phyloP scores from a whole-genome alignment of 2,797 vertebrate species.

The Mallotus villosus region DNA sequence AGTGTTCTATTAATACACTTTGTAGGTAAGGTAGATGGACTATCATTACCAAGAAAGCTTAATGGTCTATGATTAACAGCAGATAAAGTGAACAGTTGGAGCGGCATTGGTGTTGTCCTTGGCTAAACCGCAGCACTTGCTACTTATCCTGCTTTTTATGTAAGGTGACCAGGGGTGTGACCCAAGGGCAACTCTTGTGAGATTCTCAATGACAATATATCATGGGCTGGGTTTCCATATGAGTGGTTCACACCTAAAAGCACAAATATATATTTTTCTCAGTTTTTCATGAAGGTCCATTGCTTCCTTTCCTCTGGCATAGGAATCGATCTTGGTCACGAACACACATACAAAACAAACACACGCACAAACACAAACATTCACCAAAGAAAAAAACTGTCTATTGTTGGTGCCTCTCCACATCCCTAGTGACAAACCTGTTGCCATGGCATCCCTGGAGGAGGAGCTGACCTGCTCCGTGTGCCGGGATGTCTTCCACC shows the following conservation, averaged over 20 bases:
- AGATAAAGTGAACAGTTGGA: constrained; percentile 51
- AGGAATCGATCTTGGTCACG: neutral
- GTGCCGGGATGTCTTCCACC: constrained; percentile 67
- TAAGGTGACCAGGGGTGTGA: neutral
- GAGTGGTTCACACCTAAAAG: no score
- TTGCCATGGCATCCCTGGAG: constrained; percentile 59
- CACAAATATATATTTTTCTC: neutral
- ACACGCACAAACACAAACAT: constrained; percentile 1
- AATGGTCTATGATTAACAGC: constrained; percentile 37
- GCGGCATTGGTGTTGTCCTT: constrained; percentile 31
- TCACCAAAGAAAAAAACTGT: neutral
- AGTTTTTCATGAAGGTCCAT: neutral
- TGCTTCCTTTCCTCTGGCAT: neutral
- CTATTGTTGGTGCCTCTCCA: neutral
- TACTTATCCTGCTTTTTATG: constrained; percentile 13
- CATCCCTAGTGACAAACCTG: neutral
- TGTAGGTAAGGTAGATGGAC: constrained; percentile 6
- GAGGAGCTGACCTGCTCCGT: constrained; percentile 69
- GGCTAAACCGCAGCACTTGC: constrained; percentile 26
- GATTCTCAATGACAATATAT: no score
- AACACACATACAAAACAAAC: neutral
- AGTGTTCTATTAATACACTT: constrained; percentile 55
- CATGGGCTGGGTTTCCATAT: no score
- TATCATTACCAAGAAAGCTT: constrained; percentile 60
- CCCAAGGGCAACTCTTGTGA: neutral